Percentiles rank a stretch among this genome's conserved stretches.
Conservation (phyloP, 2,113 vertebrate species). For the Toxotes chatareus region DNA sequence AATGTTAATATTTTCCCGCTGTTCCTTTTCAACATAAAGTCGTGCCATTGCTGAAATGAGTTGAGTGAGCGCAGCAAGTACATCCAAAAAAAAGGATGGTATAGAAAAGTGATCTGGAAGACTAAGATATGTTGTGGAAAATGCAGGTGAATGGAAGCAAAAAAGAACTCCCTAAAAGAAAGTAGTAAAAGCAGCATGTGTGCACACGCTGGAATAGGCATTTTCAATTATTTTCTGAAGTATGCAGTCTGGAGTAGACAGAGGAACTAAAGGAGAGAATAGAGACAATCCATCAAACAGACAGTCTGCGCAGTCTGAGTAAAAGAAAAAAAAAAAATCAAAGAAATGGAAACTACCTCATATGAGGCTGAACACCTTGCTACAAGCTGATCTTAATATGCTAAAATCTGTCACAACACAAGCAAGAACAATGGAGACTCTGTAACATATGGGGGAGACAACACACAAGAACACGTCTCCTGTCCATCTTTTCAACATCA, state of each 20-base stretch:
- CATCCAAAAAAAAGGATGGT: not conserved
- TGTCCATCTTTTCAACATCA: not conserved
- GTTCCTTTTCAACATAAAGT: not conserved
- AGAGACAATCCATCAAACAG: slow-evolving; percentile 77
- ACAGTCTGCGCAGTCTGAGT: slow-evolving; percentile 63
- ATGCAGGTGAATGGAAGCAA: slow-evolving; percentile 14
- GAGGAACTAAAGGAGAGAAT: slow-evolving; percentile 60
- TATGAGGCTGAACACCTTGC: slow-evolving; percentile 30
- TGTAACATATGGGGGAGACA: not conserved
- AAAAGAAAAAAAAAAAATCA: not conserved
- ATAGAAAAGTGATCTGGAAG: not conserved
- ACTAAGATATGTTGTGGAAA: slow-evolving; percentile 2
- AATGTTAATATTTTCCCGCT: not conserved
- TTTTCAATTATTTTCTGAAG: slow-evolving; percentile 75
- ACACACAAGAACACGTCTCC: not conserved
- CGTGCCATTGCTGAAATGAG: not conserved
- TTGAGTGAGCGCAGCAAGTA: not conserved
- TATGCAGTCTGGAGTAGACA: slow-evolving; percentile 61
- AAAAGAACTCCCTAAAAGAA: slow-evolving; percentile 18
- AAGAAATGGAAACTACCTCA: slow-evolving; percentile 20
- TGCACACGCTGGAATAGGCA: slow-evolving; percentile 52
- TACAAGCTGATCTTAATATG: slow-evolving; percentile 47
- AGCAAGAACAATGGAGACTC: slow-evolving; percentile 14
- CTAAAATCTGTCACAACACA: slow-evolving; percentile 36
- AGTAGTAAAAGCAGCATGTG: slow-evolving; percentile 38